These are phyloP conservation scores for Apistogramma diplotaenia DNA, from an alignment of 2,113 vertebrate genomes.

Conservation along the genomic window DNA sequence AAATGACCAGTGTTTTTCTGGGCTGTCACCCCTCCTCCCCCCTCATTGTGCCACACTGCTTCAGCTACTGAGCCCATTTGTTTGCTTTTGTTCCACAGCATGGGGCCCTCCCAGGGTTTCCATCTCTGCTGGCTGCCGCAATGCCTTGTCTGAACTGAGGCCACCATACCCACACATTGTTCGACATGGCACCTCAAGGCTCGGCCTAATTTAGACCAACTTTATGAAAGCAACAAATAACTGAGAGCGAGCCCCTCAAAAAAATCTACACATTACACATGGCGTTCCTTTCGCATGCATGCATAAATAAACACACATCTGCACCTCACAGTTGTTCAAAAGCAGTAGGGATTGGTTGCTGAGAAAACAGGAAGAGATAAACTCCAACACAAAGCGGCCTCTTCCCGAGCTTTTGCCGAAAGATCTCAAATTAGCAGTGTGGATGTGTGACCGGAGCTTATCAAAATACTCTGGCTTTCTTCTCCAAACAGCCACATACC, in stretches of 20 bases:
- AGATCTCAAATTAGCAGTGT: conserved; percentile 41
- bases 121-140: conserved; percentile 36
- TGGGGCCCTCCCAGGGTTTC: conserved; percentile 61
- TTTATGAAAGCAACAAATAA: neutral
- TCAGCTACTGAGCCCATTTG: conserved; percentile 58
- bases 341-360: conserved; percentile 36
- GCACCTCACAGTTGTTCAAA: conserved; percentile 28
- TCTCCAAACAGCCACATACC: conserved; percentile 34
- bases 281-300: conserved; percentile 38
- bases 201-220: conserved; percentile 22
- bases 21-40: conserved; percentile 32
- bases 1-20: conserved; percentile 44
- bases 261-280: conserved; percentile 32
- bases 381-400: conserved; percentile 37
- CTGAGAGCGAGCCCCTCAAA: conserved; percentile 11
- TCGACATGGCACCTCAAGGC: conserved; percentile 14
- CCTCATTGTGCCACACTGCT: conserved; percentile 49
- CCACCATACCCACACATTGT: conserved; percentile 39
- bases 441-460: conserved; percentile 54
- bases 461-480: conserved; percentile 53
- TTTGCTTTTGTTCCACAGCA: conserved; percentile 67
- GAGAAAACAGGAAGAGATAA: conserved; percentile 65
- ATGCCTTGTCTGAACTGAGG: conserved; percentile 47
- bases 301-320: conserved; percentile 37
- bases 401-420: conserved; percentile 45